These are phyloP conservation scores for Cheilosia vulpina DNA, from an alignment of 2,888 invertebrate species.

Conservation along the genomic window DNA sequence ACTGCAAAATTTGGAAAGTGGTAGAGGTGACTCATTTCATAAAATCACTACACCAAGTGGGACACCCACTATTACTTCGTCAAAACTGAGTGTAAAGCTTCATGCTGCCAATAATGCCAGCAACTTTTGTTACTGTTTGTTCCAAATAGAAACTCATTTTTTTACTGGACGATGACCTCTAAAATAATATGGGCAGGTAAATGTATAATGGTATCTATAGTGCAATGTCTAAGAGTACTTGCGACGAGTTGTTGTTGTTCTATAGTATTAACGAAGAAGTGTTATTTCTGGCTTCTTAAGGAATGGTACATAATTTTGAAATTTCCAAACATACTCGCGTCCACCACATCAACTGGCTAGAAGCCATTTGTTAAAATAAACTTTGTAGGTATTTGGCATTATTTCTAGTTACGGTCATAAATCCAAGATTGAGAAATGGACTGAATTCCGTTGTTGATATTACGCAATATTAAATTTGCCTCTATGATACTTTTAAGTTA, in stretches of 20 bases:
- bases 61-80: slow-evolving; percentile 11
- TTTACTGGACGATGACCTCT: no score
- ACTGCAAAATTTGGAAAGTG: slow-evolving; percentile 8
- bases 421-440: slow-evolving; percentile 10
- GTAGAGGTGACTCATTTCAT: slow-evolving; percentile 22
- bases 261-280: no score
- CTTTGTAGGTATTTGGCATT: neutral
- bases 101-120: no score
- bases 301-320: no score
- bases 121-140: no score
- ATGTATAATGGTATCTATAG: no score
- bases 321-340: no score
- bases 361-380: neutral
- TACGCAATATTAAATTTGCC: slow-evolving; percentile 2
- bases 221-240: no score
- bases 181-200: no score
- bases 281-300: neutral
- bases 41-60: slow-evolving; percentile 13
- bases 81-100: neutral
- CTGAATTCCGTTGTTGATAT: slow-evolving; percentile 3
- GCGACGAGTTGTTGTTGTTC: no score
- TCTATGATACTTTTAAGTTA: neutral
- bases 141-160: no score
- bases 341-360: neutral
- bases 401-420: slow-evolving; percentile 11